Conservation (phyloP, 2,113 vertebrate genomes). For the Rhombomys opimus region DNA sequence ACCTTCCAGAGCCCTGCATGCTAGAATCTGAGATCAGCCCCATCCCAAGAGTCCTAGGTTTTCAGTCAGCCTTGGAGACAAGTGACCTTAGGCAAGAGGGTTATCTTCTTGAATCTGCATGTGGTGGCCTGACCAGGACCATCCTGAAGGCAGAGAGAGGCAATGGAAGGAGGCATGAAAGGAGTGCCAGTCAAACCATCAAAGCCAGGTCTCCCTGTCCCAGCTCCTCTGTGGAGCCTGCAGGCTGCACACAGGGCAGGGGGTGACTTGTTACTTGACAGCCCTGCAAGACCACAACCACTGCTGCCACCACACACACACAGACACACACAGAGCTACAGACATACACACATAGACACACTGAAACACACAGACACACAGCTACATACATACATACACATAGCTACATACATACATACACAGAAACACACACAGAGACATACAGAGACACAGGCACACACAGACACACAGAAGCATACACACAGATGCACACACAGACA, state of each 20-base stretch:
- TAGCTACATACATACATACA: too few species aligned
- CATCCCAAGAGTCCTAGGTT: neutral
- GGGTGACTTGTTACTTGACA: neutral
- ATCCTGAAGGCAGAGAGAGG: too few species aligned
- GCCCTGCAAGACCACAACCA: neutral
- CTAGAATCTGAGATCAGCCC: neutral
- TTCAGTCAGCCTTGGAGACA: neutral
- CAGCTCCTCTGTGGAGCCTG: neutral
- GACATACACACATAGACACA: too few species aligned
- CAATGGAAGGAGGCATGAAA: rapidly evolving
- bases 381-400: too few species aligned
- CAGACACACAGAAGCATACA: too few species aligned
- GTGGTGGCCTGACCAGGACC: neutral
- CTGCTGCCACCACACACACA: neutral
- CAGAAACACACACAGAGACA: neutral
- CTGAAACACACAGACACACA: neutral
- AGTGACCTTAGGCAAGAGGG: neutral
- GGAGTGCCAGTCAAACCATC: neutral
- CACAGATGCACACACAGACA: too few species aligned
- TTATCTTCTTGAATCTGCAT: neutral
- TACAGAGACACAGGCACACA: too few species aligned
- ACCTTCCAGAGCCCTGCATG: neutral
- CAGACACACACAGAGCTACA: neutral
- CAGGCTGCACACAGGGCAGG: neutral
- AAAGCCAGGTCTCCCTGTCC: neutral